phyloP scores from a whole-genome alignment of 2,888 invertebrate genomes.

The Synergus japonicus region DNA sequence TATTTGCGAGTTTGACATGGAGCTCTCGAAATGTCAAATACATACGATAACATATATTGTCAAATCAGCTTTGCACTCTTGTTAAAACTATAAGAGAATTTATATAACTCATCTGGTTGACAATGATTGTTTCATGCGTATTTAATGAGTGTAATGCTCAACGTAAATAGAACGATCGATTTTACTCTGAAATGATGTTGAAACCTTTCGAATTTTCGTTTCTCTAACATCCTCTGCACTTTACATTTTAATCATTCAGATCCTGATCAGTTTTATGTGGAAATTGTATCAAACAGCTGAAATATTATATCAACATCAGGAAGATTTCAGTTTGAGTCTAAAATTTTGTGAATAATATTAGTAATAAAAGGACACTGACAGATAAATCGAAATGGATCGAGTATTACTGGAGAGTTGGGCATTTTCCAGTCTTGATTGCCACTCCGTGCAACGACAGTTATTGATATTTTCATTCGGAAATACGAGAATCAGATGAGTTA shows the following conservation, averaged over 20 bases:
- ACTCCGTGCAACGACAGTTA: constrained; percentile 24
- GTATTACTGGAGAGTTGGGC: neutral
- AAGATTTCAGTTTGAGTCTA: neutral
- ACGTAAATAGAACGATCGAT: neutral
- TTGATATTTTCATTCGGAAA: constrained; percentile 30
- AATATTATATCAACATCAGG: neutral
- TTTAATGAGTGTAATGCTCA: neutral
- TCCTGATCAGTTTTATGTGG: too few species aligned
- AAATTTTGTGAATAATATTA: neutral
- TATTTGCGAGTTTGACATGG: too few species aligned
- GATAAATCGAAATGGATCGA: constrained; percentile 2
- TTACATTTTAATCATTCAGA: neutral
- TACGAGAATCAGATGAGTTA: neutral
- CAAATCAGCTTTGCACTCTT: neutral
- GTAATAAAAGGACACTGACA: neutral
- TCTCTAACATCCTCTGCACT: neutral
- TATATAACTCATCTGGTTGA: neutral
- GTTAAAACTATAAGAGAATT: neutral
- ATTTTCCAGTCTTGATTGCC: constrained; percentile 26
- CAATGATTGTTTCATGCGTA: neutral
- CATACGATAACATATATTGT: too few species aligned
- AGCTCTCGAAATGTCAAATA: too few species aligned
- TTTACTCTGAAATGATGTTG: neutral
- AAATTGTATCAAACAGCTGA: neutral
- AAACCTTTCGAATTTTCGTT: neutral